These are phyloP conservation scores for Athalia circularis DNA, from an alignment of 2,888 invertebrate species.

Conservation along the genomic window DNA sequence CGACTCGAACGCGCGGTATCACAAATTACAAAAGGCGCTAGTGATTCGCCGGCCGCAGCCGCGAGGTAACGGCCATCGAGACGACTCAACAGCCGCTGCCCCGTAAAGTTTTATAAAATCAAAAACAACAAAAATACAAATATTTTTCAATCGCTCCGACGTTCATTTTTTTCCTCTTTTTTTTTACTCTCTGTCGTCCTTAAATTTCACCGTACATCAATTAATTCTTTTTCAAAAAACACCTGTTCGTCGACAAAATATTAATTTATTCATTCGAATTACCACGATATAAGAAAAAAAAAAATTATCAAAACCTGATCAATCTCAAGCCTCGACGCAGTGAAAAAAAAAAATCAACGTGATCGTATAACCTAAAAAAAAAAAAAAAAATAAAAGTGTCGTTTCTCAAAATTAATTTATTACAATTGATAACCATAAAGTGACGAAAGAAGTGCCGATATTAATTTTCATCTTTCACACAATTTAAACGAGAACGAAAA, in stretches of 20 bases:
- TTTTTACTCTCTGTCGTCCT: not conserved
- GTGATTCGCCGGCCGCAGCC: slow-evolving; percentile 35
- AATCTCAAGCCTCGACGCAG: too few relatives aligned
- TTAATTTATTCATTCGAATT: not conserved
- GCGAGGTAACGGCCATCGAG: slow-evolving; percentile 9
- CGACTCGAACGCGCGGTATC: slow-evolving; percentile 2
- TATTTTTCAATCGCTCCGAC: too few relatives aligned
- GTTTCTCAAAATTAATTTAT: not conserved
- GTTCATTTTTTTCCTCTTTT: not conserved
- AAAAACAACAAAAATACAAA: not conserved
- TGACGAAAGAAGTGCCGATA: not conserved
- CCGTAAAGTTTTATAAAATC: not conserved
- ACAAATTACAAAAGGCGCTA: slow-evolving; percentile 20
- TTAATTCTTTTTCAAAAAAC: too few relatives aligned
- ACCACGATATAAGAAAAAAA: not conserved
- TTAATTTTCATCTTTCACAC: not conserved
- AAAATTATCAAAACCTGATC: not conserved
- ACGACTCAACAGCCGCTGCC: not conserved
- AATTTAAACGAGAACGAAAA: not conserved
- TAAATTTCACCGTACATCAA: too few relatives aligned
- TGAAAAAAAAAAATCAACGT: too few relatives aligned
- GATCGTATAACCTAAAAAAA: too few relatives aligned
- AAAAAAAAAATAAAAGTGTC: too few relatives aligned
- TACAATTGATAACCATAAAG: not conserved
- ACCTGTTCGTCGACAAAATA: too few relatives aligned